Evolutionary conservation across 2,113 vertebrate species (phyloP), one percentile per base, ranked within the genome.

Genomic region (Cyanoderma ruficeps): DNA sequence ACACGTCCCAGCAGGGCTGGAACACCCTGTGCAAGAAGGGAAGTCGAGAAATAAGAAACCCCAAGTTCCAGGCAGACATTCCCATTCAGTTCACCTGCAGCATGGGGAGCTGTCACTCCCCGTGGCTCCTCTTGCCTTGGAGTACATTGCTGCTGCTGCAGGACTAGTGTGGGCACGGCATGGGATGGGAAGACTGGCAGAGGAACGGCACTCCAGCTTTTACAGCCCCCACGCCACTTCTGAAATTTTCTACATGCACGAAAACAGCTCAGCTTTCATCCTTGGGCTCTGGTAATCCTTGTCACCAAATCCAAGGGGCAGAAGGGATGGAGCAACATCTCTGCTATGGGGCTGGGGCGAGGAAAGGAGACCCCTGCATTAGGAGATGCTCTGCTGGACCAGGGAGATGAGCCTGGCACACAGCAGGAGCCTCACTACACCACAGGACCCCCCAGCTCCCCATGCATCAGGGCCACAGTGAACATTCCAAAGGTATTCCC

Each of bases 161-260:
- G 24, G 18, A 72, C 41, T 0, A 1, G 55, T 55, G 47, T 0
- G 1, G 33, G 11, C 39, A 64, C 0, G 0, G 44, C 1, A 0
- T 25, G 79, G 75, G n/a, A 57, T 1, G 1, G 60, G 14, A 72
- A 15, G 14, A 22, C 2, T 3, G 33, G 42, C n/a, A 77, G 13
- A 47, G 35, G n/a, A 55, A 37, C 0, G 0, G 31, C 39, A 74
- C 21, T 46, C 15, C 60, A 46, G 39, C 19, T 37, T 49, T 30
- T 21, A n/a, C 69, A 87, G 87, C 35, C 27, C 11, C 0, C 42
- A 1, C 0, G 0, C 67, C 37, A 37, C 49, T 74, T 39, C 30
- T 3, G 28, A 80, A 72, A 17, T 23, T 74, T 61, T 31, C 23
- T 3, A 75, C 17, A 18, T 7, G 44, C 53, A 30, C 61, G 47